Conservation (phyloP, 1,140 invertebrate species). For the Thaumetopoea pityocampa region DNA sequence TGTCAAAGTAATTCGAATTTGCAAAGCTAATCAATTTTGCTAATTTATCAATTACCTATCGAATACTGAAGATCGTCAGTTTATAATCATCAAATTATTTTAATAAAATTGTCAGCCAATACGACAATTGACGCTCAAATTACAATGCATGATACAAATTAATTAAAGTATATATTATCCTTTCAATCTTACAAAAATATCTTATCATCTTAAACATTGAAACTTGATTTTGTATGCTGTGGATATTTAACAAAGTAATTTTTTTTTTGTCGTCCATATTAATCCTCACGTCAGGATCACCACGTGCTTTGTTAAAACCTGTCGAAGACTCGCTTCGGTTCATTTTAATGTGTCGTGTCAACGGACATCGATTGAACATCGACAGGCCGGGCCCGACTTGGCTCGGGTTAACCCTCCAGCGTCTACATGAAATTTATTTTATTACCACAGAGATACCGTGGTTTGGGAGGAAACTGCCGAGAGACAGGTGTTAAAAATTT, state of each 20-base stretch:
- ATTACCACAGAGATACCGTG: conserved; percentile 69
- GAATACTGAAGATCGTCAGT: too few relatives aligned
- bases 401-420: conserved; percentile 60
- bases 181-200: conserved; percentile 38
- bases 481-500: conserved; percentile 73
- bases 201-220: conserved; percentile 28
- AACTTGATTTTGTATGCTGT: conserved; percentile 50
- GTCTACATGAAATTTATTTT: conserved; percentile 72
- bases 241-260: conserved; percentile 40
- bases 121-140: conserved; percentile 21
- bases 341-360: conserved; percentile 73
- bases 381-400: conserved; percentile 42
- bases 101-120: conserved; percentile 13
- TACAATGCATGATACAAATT: conserved; percentile 40
- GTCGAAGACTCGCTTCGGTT: conserved; percentile 53
- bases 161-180: conserved; percentile 37
- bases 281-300: conserved; percentile 67
- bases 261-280: conserved; percentile 64
- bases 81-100: too few relatives aligned
- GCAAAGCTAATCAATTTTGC: conserved; percentile 8
- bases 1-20: conserved; percentile 35
- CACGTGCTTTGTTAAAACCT: conserved; percentile 66
- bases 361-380: conserved; percentile 68
- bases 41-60: too few relatives aligned
- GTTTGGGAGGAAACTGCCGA: conserved; percentile 65